Evolutionary conservation across 1,140 invertebrate species (phyloP), one percentile per base, ranked within the genome.

Genomic region (Eurytemora carolleeae): DNA sequence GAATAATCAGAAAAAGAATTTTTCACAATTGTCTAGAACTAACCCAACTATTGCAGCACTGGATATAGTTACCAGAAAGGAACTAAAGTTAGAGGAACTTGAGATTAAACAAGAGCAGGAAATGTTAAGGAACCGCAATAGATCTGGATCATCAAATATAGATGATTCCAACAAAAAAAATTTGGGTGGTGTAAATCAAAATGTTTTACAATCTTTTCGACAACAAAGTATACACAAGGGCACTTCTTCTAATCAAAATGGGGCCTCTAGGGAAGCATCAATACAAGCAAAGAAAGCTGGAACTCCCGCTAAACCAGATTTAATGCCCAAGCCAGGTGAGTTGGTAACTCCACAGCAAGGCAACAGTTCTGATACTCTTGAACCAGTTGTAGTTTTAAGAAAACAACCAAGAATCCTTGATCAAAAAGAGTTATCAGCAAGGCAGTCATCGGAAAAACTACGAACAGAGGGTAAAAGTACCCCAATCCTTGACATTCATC

Each of bases 31-130:
- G 20, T 3, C 44, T 3, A 62, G 60, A 19, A 62, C 52, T n/a
- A 62, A 62, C 25, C 60, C 55, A 2, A 58, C 60, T n/a, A 56
- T 62, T n/a, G 52, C 60, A 22, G 60, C 60, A 7, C 24, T 62
- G 60, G 60, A 62, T 56, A 62, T 62, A 15, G 54, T 58, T 22
- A 62, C 60, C 12, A 1, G 60, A 21, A 62, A 62, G 25, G 53
- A 62, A 18, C 7, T 62, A 12, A 24, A 18, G 15, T 7, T 25
- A 1, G 20, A 25, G 19, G 60, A 62, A 19, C 53, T 44, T 12
- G 31, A 44, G n/a, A 44, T 44, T 12, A n/a, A 7, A n/a, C 31
- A 44, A n/a, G 31, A 44, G n/a, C 31, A 44, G n/a, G 31, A 44
- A n/a, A 44, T 44, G 31, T n/a, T 44, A 44, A 7, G 31, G 7